Percentiles rank a stretch among this genome's conserved stretches.
Evolutionary conservation across 2,888 invertebrate species (phyloP).

Genomic region (Achlya flavicornis): DNA sequence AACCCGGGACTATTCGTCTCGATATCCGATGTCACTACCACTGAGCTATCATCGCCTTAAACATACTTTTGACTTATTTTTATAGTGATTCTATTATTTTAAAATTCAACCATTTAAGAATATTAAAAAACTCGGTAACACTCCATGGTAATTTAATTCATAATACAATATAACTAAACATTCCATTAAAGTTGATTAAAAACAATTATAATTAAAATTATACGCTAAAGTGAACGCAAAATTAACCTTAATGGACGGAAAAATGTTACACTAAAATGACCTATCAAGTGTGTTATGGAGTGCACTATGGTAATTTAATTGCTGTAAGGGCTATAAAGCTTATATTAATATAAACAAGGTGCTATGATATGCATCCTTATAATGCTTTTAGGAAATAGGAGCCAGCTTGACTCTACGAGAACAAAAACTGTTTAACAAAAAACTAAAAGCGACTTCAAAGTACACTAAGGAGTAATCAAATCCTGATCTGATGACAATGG

Average conservation of each 20-base stretch:
- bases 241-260: neutral
- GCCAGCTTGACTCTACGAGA: neutral
- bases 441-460: too few relatives aligned
- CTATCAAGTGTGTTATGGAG: neutral
- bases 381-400: neutral
- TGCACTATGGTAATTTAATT: neutral
- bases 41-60: too few relatives aligned
- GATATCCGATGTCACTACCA: too few relatives aligned
- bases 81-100: too few relatives aligned
- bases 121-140: neutral
- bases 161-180: neutral
- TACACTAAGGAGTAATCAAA: too few relatives aligned
- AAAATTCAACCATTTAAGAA: too few relatives aligned
- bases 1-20: too few relatives aligned
- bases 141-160: neutral
- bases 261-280: neutral
- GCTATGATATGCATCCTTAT: neutral
- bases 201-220: conserved; percentile 2
- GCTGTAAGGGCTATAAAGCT: neutral
- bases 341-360: neutral
- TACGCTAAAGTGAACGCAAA: neutral
- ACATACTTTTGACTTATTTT: too few relatives aligned
- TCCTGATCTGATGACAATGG: too few relatives aligned
- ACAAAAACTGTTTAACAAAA: too few relatives aligned
- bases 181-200: conserved; percentile 1